Base-by-base conservation (phyloP, 2,888 invertebrate species). In the Ochropleura leucogaster region DNA sequence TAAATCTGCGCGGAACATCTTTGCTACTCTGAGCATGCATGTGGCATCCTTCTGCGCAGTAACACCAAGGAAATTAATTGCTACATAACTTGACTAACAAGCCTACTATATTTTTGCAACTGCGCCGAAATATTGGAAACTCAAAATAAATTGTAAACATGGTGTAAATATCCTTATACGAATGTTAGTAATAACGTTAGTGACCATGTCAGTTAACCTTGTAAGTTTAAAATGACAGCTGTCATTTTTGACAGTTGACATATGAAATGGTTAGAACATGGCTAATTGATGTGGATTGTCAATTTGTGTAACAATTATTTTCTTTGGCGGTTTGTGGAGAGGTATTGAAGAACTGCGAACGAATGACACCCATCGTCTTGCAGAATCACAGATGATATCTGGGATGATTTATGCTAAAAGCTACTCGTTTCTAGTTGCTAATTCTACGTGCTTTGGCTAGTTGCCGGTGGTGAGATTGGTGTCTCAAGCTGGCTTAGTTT, bases 1-100 rank as follows among this genome's bases (percentile, higher is more conserved):
- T 59, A 47, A 59, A 57, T 57, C 55, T 57, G 42, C 9, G 12
- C 7, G 5, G 46, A 65, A 80, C 68, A 83, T 79, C 20, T 57
- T 72, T 83, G 65, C 83, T 46, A 55, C 68, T 68, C 46, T 55
- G 59, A 72, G n/a, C 62, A 62, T 62, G 14, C 30, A 42, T 30
- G 12, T 47, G 30, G 60, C 6, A n/a, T 51, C 55, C 47, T 55
- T 18, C n/a, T 66, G 42, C 30, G 62, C 53, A 72, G 44, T 42
- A 6, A 9, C n/a, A 9, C 16, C 30, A 40, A 14, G n/a, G 40
- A 47, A 20, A 53, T 30, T 9, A 42, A n/a, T 20, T 14, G 44
- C 18, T 62, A 44, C 6, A n/a, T 46, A 4, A 62, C n/a, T 62
- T n/a, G 14, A 62, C 44, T 12, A 44, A n/a, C n/a, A n/a, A n/a